Evolutionary conservation across 2,797 vertebrate species (phyloP), one percentile per base, ranked within the genome.

Genomic region (Ispidina lecontei): DNA sequence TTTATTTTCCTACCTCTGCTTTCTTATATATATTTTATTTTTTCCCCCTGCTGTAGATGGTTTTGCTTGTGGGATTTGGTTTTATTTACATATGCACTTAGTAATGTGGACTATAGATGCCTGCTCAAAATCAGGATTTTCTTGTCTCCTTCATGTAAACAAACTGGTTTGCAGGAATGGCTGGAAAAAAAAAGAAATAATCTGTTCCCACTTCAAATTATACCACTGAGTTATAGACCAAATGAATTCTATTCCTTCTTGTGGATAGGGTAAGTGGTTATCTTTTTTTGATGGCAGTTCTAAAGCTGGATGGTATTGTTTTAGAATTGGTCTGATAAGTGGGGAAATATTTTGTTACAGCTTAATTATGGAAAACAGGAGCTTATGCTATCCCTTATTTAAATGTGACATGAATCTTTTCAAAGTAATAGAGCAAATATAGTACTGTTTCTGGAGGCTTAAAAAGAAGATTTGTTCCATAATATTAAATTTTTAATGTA

Each of bases 391-490:
- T 64, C 43, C 22, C 54, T 39, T 79, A 67, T 52, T 94, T 84
- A 84, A 76, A 91, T n/a, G 62, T 49, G 85, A 41, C 60, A 12
- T 64, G 74, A 84, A 82, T 84, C 80, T 82, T 87, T 90, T 76
- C 71, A 81, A 60, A 88, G 87, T 87, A 93, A 80, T 86, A 87
- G 65, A 49, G 51, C 65, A 93, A 93, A 86, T 93, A 39, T 5
- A 84, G 31, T 67, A 22, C 82, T 95, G 80, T 63, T 96, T 89
- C 77, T 93, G 60, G 79, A 81, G 77, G 67, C 87, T 94, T 84
- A 83, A 94, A 91, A 91, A 92, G 65, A 73, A 35, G 85, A 88
- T 88, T 68, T 93, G 44, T 92, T 84, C 77, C 72, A 56, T 82
- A 67, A 74, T 89, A 83, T 49, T 94, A 88, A 49, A 46, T 88